phyloP scores from a whole-genome alignment of 1,140 invertebrate genomes.

The Panagrolaimus sp. region DNA sequence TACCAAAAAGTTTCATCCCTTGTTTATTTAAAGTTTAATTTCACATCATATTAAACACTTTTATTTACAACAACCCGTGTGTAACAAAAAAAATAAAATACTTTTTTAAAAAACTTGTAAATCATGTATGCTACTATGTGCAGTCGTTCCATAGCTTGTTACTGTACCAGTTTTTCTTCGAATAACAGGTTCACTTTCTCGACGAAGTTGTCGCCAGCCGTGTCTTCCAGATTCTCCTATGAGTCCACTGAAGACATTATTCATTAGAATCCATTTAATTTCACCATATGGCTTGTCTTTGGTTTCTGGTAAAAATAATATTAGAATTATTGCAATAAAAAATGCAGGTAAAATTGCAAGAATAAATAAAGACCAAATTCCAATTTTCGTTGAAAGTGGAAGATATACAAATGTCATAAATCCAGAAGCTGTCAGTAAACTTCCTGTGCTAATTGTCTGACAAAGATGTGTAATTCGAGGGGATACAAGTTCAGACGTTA shows the following conservation, averaged over 20 bases:
- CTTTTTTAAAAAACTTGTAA: too few relatives aligned
- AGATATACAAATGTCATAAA: conserved; percentile 29
- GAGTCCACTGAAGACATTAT: not conserved
- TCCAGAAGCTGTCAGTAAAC: conserved; percentile 26
- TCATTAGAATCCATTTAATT: not conserved
- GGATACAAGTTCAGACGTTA: conserved; percentile 41
- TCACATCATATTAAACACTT: too few relatives aligned
- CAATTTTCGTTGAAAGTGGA: conserved; percentile 21
- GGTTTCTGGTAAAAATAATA: conserved; percentile 37
- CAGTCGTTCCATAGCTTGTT: too few relatives aligned
- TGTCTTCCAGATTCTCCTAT: not conserved
- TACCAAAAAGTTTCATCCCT: too few relatives aligned
- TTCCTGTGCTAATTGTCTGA: conserved; percentile 29
- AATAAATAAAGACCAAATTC: conserved; percentile 15
- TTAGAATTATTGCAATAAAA: conserved; percentile 26
- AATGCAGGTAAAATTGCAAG: conserved; percentile 32
- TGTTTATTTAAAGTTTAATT: too few relatives aligned
- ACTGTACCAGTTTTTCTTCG: not conserved
- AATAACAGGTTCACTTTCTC: not conserved
- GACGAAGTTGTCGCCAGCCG: not conserved
- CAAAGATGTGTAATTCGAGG: not conserved
- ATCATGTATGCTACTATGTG: too few relatives aligned
- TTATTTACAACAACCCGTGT: too few relatives aligned
- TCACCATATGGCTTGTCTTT: conserved; percentile 11
- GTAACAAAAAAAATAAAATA: too few relatives aligned